phyloP scores from a whole-genome alignment of 2,888 invertebrate genomes.

The Odontothrips loti region DNA sequence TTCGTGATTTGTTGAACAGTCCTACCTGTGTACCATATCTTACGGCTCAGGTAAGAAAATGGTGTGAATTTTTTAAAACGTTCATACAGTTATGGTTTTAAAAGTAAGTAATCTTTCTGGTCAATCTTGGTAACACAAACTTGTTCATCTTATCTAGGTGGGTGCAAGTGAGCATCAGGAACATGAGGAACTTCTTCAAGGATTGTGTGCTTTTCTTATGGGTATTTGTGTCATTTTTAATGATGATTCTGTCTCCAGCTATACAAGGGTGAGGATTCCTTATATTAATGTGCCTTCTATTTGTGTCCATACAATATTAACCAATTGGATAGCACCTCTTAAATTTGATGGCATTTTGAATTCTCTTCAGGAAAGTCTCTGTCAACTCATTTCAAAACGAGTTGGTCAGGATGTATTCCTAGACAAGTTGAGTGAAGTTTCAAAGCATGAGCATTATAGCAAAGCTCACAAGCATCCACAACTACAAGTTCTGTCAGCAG shows the following conservation, averaged over 20 bases:
- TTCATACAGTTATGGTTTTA: conserved; percentile 27
- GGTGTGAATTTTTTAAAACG: neutral
- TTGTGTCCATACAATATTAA: conserved; percentile 29
- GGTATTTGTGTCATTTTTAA: conserved; percentile 89
- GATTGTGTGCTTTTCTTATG: conserved; percentile 86
- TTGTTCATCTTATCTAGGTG: conserved; percentile 49
- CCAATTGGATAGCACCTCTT: neutral
- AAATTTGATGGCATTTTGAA: conserved; percentile 14
- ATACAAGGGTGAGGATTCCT: conserved; percentile 55
- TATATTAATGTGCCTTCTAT: neutral
- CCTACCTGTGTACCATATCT: conserved; percentile 80
- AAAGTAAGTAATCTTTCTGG: conserved; percentile 20
- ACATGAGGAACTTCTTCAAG: conserved; percentile 81
- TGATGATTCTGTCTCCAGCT: conserved; percentile 71
- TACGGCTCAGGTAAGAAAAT: conserved; percentile 54
- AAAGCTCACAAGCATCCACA: conserved; percentile 92
- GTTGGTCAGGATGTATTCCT: conserved; percentile 86
- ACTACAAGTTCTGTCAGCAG: conserved; percentile 66
- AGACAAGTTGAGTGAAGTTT: conserved; percentile 78
- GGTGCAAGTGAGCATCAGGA: conserved; percentile 85
- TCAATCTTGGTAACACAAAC: neutral
- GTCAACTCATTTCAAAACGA: conserved; percentile 79
- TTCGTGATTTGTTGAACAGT: conserved; percentile 73
- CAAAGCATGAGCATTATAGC: conserved; percentile 85
- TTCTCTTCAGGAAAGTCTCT: conserved; percentile 58